Percentiles rank a stretch among this genome's conserved stretches.
phyloP scores from a whole-genome alignment of 1,140 invertebrate genomes.

The Lasaia peninsularis region DNA sequence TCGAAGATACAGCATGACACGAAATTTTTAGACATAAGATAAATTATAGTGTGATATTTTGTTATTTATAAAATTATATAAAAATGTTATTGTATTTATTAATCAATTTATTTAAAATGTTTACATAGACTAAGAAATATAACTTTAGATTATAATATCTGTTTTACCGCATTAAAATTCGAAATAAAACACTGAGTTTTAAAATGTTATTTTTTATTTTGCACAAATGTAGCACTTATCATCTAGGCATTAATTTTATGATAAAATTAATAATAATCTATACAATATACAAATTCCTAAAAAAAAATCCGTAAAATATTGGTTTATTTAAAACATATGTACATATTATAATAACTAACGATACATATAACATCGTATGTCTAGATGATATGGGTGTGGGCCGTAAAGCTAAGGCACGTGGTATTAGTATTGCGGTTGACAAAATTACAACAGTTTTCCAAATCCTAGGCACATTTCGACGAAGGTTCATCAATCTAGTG shows the following conservation, averaged over 20 bases:
- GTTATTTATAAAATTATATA: slow-evolving; percentile 3
- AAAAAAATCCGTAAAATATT: slow-evolving; percentile 78
- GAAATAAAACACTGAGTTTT: slow-evolving; percentile 69
- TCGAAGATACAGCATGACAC: too few relatives aligned
- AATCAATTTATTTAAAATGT: slow-evolving; percentile 3
- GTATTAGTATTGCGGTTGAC: slow-evolving; percentile 49
- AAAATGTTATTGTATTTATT: slow-evolving; percentile 6
- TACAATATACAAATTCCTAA: slow-evolving; percentile 78
- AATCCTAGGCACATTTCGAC: slow-evolving; percentile 26
- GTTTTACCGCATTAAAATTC: slow-evolving; percentile 8
- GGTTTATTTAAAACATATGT: slow-evolving; percentile 77
- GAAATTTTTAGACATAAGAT: background rate
- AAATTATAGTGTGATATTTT: slow-evolving; percentile 8
- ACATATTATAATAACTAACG: slow-evolving; percentile 67
- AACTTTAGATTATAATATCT: slow-evolving; percentile 18
- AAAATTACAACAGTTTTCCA: slow-evolving; percentile 16
- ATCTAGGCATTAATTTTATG: slow-evolving; percentile 76
- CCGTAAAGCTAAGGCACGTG: slow-evolving; percentile 69
- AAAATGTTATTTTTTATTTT: slow-evolving; percentile 77
- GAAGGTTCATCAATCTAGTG: slow-evolving; percentile 12
- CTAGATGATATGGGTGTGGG: slow-evolving; percentile 68
- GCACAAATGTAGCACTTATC: slow-evolving; percentile 73
- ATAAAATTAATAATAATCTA: slow-evolving; percentile 80
- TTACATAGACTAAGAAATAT: too few relatives aligned
- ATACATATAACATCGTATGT: slow-evolving; percentile 66